A percentile compares a stretch with the other conserved stretches of the same genome.
Conservation (phyloP, 2,888 invertebrate species). For the Rhynchonema sp. region DNA sequence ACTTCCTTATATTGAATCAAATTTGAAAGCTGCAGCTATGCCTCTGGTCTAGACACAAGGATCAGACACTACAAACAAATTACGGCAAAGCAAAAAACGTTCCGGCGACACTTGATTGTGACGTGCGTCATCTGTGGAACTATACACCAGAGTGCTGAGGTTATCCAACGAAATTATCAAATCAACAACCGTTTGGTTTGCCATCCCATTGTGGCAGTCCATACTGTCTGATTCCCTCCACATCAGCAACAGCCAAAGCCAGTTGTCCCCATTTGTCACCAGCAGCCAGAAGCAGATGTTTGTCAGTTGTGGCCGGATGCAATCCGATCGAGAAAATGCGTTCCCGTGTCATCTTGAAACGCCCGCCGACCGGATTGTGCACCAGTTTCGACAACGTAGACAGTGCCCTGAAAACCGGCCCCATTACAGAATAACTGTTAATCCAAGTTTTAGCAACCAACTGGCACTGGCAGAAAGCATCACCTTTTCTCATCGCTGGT, state of each 20-base stretch:
- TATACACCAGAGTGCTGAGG: no score
- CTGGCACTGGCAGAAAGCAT: not conserved
- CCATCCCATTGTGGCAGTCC: not conserved
- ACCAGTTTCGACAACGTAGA: not conserved
- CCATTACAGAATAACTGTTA: no score
- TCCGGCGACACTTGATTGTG: no score
- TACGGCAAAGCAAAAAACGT: no score
- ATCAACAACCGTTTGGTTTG: no score
- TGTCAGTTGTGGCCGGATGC: not conserved
- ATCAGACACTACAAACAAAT: no score
- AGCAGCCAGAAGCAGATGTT: not conserved
- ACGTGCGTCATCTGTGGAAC: no score
- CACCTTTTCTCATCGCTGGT: not conserved
- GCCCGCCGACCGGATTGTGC: not conserved
- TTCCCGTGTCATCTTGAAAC: not conserved
- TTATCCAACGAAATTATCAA: no score
- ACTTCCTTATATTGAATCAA: no score
- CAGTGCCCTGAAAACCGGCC: not conserved
- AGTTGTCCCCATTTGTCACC: not conserved
- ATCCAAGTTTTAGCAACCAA: not conserved
- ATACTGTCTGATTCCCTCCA: not conserved
- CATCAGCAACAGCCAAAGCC: not conserved
- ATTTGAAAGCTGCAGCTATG: no score
- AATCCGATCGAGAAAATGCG: not conserved
- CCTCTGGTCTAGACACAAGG: no score